Conservation (phyloP, 1,140 invertebrate genomes). For the Pantala flavescens region DNA sequence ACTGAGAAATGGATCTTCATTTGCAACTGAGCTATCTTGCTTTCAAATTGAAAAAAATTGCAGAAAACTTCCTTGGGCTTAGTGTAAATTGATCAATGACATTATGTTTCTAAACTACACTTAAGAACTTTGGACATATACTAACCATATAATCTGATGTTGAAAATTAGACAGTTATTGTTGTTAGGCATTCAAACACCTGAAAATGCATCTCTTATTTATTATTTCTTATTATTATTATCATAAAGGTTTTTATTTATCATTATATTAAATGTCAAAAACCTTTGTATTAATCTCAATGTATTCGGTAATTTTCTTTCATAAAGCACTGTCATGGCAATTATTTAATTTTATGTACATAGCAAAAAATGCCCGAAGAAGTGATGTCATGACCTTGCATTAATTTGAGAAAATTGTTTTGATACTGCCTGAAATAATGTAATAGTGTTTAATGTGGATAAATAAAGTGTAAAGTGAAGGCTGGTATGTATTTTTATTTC, state of each 20-base stretch:
- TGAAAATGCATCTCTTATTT: too few relatives aligned
- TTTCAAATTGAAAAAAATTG: background rate
- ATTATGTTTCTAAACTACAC: too few relatives aligned
- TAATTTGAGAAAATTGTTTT: conserved; percentile 9
- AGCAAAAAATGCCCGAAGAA: background rate
- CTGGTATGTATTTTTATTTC: too few relatives aligned
- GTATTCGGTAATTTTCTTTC: background rate
- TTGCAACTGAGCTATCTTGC: background rate
- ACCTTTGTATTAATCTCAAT: background rate
- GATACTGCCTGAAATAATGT: background rate
- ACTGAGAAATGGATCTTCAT: background rate
- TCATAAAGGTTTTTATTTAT: background rate
- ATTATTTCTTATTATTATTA: background rate
- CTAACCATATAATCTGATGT: too few relatives aligned
- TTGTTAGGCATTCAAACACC: too few relatives aligned
- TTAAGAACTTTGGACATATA: too few relatives aligned
- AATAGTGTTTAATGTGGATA: conserved; percentile 7
- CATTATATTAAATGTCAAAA: background rate
- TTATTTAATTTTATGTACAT: background rate
- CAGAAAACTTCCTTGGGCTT: background rate
- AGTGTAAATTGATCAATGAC: background rate
- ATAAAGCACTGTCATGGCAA: background rate
- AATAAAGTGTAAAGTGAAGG: conserved; percentile 1
- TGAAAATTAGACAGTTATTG: too few relatives aligned
- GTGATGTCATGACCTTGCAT: background rate